A percentile compares a stretch with the other conserved stretches of the same genome.
phyloP scores from a whole-genome alignment of 35 echinoderm and acorn worm genomes.

The Strongylocentrotus purpuratus region DNA sequence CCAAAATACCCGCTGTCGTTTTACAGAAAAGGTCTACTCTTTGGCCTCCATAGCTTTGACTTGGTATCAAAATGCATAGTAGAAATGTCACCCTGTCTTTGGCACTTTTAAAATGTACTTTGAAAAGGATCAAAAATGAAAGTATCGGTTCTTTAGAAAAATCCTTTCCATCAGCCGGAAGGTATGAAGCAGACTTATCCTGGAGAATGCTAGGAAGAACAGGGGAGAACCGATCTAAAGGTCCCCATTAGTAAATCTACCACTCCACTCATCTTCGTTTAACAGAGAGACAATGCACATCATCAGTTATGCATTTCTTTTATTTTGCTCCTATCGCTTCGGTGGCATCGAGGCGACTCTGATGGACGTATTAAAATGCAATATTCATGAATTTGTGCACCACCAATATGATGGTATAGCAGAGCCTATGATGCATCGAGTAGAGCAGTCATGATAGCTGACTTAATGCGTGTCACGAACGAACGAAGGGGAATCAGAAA shows the following conservation, averaged over 20 bases:
- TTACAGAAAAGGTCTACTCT: too few species aligned
- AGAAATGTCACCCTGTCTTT: background rate
- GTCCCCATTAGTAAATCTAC: constrained; percentile 8
- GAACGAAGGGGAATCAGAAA: background rate
- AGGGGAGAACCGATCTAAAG: background rate
- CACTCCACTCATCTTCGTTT: background rate
- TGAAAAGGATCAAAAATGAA: background rate
- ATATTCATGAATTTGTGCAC: background rate
- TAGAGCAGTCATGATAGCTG: background rate
- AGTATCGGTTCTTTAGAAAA: background rate
- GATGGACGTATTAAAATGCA: constrained; percentile 12
- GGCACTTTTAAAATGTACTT: background rate
- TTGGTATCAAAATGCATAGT: background rate
- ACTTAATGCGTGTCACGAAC: constrained; percentile 9
- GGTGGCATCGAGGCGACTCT: background rate
- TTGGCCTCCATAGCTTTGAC: too few species aligned
- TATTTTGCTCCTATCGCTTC: background rate
- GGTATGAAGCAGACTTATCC: background rate
- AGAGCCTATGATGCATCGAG: background rate
- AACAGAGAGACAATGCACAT: background rate
- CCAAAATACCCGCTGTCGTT: too few species aligned
- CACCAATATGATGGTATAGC: background rate
- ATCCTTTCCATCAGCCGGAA: background rate
- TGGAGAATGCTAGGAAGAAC: background rate
- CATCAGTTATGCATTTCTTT: background rate